These are phyloP conservation scores for Agonopterix arenella DNA, from an alignment of 2,888 invertebrate species.

Conservation along the genomic window DNA sequence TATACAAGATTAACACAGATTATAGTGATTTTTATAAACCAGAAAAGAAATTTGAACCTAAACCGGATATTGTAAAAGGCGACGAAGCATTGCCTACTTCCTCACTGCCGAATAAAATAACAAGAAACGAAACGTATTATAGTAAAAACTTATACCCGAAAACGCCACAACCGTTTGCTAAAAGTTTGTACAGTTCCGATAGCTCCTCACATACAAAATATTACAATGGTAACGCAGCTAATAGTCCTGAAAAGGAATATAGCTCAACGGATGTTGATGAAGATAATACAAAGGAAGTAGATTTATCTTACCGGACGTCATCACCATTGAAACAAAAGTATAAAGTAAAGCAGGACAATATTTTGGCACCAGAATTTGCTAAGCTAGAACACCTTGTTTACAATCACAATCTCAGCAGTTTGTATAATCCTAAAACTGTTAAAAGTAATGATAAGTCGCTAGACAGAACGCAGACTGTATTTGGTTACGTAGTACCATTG, in stretches of 20 bases:
- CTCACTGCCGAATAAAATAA: constrained; percentile 2
- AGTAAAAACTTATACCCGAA: not conserved
- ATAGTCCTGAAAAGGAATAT: no score
- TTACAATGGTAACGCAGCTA: no score
- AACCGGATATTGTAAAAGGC: constrained; percentile 8
- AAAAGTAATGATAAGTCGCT: not conserved
- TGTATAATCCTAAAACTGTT: constrained; percentile 13
- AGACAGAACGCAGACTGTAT: not conserved
- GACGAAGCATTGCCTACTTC: constrained; percentile 6
- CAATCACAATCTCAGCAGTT: constrained; percentile 20
- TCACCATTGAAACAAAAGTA: constrained; percentile 14
- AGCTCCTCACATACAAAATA: not conserved
- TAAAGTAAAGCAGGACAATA: constrained; percentile 13
- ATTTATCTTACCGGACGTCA: constrained; percentile 5
- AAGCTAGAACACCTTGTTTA: constrained; percentile 13
- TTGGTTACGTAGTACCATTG: not conserved
- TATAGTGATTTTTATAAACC: constrained; percentile 25
- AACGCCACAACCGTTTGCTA: no score
- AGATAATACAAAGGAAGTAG: not conserved
- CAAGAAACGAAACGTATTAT: not conserved
- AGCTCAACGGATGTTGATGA: no score
- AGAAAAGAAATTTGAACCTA: constrained; percentile 9
- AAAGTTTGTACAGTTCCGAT: no score
- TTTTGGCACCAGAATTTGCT: constrained; percentile 20
- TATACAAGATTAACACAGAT: constrained; percentile 25